These are phyloP conservation scores for Homarus americanus DNA, from an alignment of 1,140 invertebrate genomes.

Conservation along the genomic window DNA sequence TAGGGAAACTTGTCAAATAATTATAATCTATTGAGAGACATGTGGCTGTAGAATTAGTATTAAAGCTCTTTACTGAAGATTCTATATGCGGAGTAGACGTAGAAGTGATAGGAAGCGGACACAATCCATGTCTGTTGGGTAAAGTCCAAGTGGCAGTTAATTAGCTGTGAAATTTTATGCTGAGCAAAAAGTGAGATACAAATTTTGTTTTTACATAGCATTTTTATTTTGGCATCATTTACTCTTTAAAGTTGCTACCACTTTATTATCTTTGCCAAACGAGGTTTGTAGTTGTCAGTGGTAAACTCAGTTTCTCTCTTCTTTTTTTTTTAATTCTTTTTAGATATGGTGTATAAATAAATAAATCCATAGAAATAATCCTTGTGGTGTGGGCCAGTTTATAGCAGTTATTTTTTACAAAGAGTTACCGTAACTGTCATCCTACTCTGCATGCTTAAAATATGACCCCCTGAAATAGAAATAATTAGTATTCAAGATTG, in stretches of 20 bases:
- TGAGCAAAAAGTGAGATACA: neutral
- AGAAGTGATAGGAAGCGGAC: too few relatives aligned
- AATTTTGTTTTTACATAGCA: neutral
- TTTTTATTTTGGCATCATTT: neutral
- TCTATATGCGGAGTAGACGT: too few relatives aligned
- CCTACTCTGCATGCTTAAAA: neutral
- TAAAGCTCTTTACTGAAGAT: too few relatives aligned
- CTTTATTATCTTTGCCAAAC: too few relatives aligned
- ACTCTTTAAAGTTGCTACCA: neutral
- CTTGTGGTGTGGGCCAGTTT: neutral
- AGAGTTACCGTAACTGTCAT: neutral
- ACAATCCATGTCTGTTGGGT: too few relatives aligned
- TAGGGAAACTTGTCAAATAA: too few relatives aligned
- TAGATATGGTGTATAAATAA: neutral
- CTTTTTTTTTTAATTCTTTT: neutral
- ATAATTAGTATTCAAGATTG: neutral
- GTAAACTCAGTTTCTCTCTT: neutral
- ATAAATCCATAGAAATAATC: neutral
- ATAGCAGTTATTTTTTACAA: neutral
- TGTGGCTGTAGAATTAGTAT: too few relatives aligned
- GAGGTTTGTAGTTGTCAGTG: neutral
- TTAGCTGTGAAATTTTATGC: neutral
- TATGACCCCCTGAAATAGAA: neutral
- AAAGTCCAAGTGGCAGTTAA: too few relatives aligned
- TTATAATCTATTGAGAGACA: too few relatives aligned